Base-by-base conservation (phyloP, 1,140 invertebrate species). In the Ips typographus region DNA sequence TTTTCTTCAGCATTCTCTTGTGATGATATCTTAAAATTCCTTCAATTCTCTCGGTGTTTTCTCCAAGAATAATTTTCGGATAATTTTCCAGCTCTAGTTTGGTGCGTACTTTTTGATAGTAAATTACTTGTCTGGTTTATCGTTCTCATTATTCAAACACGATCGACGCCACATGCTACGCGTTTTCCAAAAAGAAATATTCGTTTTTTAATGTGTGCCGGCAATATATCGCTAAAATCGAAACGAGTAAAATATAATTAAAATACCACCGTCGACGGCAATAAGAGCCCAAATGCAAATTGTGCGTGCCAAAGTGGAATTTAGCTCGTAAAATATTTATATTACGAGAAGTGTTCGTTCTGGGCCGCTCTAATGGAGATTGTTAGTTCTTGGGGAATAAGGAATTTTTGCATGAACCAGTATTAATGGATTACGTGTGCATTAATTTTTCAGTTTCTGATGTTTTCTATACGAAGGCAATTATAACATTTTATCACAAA, bases 251-350 rank as follows among this genome's bases (percentile, higher is more conserved):
- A 65, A 65, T 44, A 65, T 65, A 56, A 65, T 65, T 65, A 65
- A 65, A 56, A 65, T 65, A 58, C 64, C 64, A 65, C 3, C 39
- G 52, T 41, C 51, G 51, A 41, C 47, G 36, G 64, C 41, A 56
- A 58, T 65, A 65, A 63, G 44, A 63, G n/a, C 2, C 64, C 22
- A 65, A 65, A 65, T 65, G 64, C 53, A 65, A 65, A 65, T 65
- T 65, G 64, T 65, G 64, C 64, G 64, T 65, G 64, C 53, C 40
- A 65, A 65, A 65, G 53, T 65, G 55, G 64, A 65, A 65, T 65
- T 65, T 44, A 56, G 53, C 52, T 57, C 53, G 40, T 65, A 65
- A 65, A 57, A 65, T 65, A 57, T 65, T 57, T 65, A 57, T 57
- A 63, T 51, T 51, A 52, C 49, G 59, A 61, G 59, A 47, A 63